These are phyloP conservation scores for Spisula solida DNA, from an alignment of 2,888 invertebrate species.

Conservation along the genomic window DNA sequence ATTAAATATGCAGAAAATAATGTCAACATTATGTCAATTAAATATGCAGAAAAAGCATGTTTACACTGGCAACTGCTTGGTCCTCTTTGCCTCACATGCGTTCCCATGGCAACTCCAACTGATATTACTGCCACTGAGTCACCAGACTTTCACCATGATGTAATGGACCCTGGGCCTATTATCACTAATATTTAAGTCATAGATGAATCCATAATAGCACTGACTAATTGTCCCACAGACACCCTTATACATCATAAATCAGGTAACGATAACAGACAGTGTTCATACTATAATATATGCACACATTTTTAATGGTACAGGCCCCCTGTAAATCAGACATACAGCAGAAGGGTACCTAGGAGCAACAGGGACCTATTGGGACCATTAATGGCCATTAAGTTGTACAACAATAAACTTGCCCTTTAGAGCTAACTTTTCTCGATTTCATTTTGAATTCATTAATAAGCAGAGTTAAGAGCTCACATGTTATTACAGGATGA, in stretches of 20 bases:
- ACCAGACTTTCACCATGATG: background rate
- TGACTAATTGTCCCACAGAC: background rate
- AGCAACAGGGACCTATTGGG: background rate
- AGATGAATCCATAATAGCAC: background rate
- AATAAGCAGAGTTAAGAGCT: background rate
- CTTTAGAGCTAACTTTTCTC: background rate
- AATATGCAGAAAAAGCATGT: too few relatives aligned
- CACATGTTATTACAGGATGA: too few relatives aligned
- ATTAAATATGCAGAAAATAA: too few relatives aligned
- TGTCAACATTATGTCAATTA: too few relatives aligned
- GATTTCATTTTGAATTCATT: background rate
- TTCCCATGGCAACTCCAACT: too few relatives aligned
- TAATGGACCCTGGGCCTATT: background rate
- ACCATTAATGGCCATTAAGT: constrained; percentile 19
- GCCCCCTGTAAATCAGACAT: background rate
- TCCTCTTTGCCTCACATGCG: too few relatives aligned
- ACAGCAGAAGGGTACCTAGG: background rate
- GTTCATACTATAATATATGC: background rate
- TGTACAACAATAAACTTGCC: background rate
- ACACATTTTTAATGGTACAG: background rate
- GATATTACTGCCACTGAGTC: too few relatives aligned
- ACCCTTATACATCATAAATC: background rate
- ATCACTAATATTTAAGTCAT: background rate
- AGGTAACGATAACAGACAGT: background rate
- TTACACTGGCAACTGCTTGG: too few relatives aligned